A percentile compares a stretch with the other conserved stretches of the same genome.
Evolutionary conservation across 1,140 invertebrate genomes (phyloP).

Genomic region (Diprion similis): DNA sequence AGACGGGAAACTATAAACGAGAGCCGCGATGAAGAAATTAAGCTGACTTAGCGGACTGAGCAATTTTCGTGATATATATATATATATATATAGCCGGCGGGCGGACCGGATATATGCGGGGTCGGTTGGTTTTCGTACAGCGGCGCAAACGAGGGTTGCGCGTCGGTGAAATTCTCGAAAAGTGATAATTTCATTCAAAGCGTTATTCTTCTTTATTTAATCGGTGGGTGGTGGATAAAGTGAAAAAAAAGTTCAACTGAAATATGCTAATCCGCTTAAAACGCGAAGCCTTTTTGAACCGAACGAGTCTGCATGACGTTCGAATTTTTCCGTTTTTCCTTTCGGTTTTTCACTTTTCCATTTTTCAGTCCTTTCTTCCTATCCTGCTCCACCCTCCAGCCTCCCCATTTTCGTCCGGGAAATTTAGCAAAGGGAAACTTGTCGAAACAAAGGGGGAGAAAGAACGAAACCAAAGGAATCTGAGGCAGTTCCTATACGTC

Average conservation of each 20-base stretch:
- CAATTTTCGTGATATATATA: neutral
- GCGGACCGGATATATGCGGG: no score
- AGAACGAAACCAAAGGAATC: constrained; percentile 12
- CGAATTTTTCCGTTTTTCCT: neutral
- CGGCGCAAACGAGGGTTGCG: neutral
- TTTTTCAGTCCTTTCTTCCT: neutral
- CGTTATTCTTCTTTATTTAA: neutral
- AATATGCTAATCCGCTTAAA: neutral
- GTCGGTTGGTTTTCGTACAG: no score
- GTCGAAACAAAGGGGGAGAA: constrained; percentile 18
- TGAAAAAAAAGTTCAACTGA: neutral
- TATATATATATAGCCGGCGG: neutral
- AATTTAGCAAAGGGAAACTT: neutral
- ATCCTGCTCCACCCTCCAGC: neutral
- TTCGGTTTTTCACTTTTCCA: neutral
- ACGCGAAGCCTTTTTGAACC: neutral
- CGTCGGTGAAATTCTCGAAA: neutral
- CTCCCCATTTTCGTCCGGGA: neutral
- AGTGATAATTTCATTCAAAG: neutral
- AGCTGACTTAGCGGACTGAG: neutral
- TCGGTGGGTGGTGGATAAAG: neutral
- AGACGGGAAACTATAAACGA: neutral
- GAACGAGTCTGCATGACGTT: neutral
- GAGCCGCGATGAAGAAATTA: neutral
- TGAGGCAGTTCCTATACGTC: neutral